Evolutionary conservation across 2,888 invertebrate genomes (phyloP).

Genomic region (Pterobdella sp.): DNA sequence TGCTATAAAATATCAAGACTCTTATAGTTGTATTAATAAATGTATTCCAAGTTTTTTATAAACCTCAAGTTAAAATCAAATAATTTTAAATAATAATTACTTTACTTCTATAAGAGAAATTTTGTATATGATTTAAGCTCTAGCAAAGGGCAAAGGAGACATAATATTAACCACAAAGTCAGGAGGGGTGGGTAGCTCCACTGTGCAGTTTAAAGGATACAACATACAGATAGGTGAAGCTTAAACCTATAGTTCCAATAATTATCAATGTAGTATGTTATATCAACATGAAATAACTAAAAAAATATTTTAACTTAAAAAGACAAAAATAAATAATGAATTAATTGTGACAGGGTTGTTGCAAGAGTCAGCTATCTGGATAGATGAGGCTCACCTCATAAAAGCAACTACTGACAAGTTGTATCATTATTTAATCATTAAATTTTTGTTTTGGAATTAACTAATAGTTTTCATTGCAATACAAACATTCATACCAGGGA

Average conservation of each 20-base stretch:
- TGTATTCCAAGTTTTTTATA: no score
- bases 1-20: not conserved
- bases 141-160: slow-evolving; percentile 55
- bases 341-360: slow-evolving; percentile 58
- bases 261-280: no score
- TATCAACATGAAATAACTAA: not conserved
- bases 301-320: not conserved
- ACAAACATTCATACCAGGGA: not conserved
- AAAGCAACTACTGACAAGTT: slow-evolving; percentile 70
- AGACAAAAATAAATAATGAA: not conserved
- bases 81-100: not conserved
- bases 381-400: slow-evolving; percentile 81
- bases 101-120: not conserved
- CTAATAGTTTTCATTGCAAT: not conserved
- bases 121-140: slow-evolving; percentile 52
- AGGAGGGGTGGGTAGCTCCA: slow-evolving; percentile 72
- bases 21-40: no score
- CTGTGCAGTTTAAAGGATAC: slow-evolving; percentile 79
- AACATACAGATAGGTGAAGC: slow-evolving; percentile 54
- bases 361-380: slow-evolving; percentile 97
- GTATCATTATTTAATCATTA: not conserved
- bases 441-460: not conserved
- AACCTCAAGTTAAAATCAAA: no score
- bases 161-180: slow-evolving; percentile 48
- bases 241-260: not conserved